phyloP scores from a whole-genome alignment of 92 coral and sea anemone genomes.

The Muricea muricata region DNA sequence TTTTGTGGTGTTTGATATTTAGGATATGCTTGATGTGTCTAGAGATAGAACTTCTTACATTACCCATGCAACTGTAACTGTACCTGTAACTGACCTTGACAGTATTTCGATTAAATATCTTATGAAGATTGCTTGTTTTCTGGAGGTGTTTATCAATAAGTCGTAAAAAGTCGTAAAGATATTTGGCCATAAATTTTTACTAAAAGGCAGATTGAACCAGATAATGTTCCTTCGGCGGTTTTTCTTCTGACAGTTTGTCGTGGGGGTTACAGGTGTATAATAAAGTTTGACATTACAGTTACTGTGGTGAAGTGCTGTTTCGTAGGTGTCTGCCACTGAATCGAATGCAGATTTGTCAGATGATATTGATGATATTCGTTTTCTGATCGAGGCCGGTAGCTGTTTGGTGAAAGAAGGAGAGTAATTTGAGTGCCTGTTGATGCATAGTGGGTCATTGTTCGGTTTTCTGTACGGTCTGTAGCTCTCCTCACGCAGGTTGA shows the following conservation, averaged over 20 bases:
- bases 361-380: slow-evolving; percentile 4
- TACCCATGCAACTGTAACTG: background rate
- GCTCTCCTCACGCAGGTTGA: background rate
- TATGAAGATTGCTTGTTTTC: background rate
- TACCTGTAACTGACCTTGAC: background rate
- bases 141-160: background rate
- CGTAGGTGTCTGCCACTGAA: background rate
- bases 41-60: background rate
- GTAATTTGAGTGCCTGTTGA: slow-evolving; percentile 23
- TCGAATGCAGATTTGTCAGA: slow-evolving; percentile 29
- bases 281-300: background rate
- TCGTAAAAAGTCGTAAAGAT: background rate
- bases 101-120: slow-evolving; percentile 10
- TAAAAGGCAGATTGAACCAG: background rate
- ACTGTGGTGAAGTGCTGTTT: background rate
- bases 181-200: background rate
- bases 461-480: background rate
- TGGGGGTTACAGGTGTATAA: background rate
- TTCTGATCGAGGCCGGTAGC: slow-evolving; percentile 25
- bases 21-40: background rate
- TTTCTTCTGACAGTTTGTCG: background rate
- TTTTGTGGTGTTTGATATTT: too few relatives aligned
- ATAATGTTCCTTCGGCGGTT: background rate
- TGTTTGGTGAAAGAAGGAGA: slow-evolving; percentile 8
- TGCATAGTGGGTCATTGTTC: background rate